Evolutionary conservation across 2,113 vertebrate species (phyloP).

Genomic region (Peromyscus maniculatus): DNA sequence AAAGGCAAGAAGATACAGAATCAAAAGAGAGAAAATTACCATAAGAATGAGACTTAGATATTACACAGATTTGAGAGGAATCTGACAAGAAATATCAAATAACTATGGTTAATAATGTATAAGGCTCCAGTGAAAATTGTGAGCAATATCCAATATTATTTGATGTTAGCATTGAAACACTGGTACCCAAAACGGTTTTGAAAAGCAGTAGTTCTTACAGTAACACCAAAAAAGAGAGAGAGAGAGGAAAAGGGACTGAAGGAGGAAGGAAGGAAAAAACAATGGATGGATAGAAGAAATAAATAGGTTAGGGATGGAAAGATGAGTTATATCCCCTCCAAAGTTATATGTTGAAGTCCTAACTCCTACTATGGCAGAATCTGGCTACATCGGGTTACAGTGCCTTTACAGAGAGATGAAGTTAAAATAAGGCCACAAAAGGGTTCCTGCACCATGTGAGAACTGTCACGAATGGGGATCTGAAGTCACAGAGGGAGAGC

Average conservation of each 20-base stretch:
- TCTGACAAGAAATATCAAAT: conserved; percentile 24
- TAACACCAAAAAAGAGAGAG: not conserved
- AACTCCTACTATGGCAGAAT: not conserved
- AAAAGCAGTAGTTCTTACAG: not conserved
- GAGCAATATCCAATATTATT: not conserved
- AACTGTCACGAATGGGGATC: rapidly evolving
- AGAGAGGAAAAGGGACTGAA: not conserved
- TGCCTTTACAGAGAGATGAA: not conserved
- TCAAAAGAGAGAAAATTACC: not conserved
- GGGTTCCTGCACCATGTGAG: no score
- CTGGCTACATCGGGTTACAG: not conserved
- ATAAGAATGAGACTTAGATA: not conserved
- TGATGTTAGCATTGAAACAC: not conserved
- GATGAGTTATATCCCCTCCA: no score
- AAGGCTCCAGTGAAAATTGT: not conserved
- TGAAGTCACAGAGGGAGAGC: not conserved
- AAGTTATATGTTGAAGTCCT: not conserved
- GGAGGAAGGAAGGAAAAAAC: no score
- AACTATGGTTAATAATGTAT: not conserved
- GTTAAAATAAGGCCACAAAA: not conserved
- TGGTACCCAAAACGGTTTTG: not conserved
- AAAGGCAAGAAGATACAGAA: not conserved
- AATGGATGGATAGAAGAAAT: not conserved
- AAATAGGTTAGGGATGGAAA: not conserved
- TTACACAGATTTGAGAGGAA: not conserved